Evolutionary conservation across 1,140 invertebrate genomes (phyloP).

Genomic region (Holotrichia oblita): DNA sequence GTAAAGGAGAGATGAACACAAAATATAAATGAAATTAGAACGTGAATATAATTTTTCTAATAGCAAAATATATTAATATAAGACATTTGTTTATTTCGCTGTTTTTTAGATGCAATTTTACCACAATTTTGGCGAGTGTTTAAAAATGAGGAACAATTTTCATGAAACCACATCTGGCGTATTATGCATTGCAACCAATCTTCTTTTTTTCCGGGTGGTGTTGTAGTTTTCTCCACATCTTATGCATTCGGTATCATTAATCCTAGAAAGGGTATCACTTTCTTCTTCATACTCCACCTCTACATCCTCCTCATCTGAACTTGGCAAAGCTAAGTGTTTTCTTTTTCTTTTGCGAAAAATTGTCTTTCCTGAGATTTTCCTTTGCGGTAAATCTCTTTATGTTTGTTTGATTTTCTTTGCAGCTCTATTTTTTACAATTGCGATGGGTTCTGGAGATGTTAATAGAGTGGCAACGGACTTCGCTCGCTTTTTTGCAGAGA

Average conservation of each 20-base stretch:
- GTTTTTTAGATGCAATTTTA: conserved; percentile 38
- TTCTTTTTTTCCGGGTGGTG: too few relatives aligned
- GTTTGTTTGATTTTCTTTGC: conserved; percentile 43
- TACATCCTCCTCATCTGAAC: too few relatives aligned
- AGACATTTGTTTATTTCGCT: conserved; percentile 35
- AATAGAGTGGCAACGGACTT: conserved; percentile 43
- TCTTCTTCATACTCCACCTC: too few relatives aligned
- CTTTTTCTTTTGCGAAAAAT: conserved; percentile 43
- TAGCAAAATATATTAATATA: too few relatives aligned
- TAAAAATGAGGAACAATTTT: too few relatives aligned
- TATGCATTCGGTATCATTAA: too few relatives aligned
- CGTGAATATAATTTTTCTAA: too few relatives aligned
- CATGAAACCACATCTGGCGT: conserved; percentile 41
- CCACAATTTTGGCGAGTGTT: too few relatives aligned
- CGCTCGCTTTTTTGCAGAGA: conserved; percentile 43
- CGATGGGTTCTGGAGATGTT: conserved; percentile 44
- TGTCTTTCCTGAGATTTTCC: conserved; percentile 40
- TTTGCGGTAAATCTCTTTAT: conserved; percentile 35
- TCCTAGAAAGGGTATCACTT: too few relatives aligned
- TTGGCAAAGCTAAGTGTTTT: too few relatives aligned
- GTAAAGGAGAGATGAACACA: conserved; percentile 37
- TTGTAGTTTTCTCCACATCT: too few relatives aligned
- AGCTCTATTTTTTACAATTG: conserved; percentile 42
- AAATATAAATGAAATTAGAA: too few relatives aligned
- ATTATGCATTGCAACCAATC: conserved; percentile 42